Percentiles rank a stretch among this genome's conserved stretches.
These are phyloP conservation scores for Drosophila sulfurigaster DNA, from an alignment of 1,140 invertebrate genomes.

Conservation along the genomic window DNA sequence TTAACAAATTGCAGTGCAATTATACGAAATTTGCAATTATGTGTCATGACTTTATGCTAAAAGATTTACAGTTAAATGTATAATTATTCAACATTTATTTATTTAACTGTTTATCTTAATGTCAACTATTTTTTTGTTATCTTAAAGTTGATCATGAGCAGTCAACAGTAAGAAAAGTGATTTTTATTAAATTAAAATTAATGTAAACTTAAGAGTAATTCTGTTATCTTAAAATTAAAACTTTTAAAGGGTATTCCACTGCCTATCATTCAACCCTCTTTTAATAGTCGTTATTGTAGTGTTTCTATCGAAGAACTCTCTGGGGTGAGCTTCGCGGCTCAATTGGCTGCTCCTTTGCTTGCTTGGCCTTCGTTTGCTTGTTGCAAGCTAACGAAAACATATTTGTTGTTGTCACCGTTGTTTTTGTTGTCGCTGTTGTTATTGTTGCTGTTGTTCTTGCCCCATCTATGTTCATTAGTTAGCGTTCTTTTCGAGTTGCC, in stretches of 20 bases:
- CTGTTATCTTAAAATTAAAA: too few relatives aligned
- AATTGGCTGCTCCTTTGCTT: conserved; percentile 28
- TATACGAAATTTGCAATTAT: too few relatives aligned
- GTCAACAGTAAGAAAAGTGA: too few relatives aligned
- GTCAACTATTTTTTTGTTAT: too few relatives aligned
- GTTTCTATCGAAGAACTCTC: conserved; percentile 11
- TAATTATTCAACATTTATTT: too few relatives aligned
- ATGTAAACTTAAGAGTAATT: too few relatives aligned
- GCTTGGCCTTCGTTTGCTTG: conserved; percentile 15
- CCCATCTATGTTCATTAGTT: conserved; percentile 63
- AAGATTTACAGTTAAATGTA: too few relatives aligned
- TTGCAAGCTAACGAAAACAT: conserved; percentile 21
- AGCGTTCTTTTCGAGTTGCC: conserved; percentile 39
- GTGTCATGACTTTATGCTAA: too few relatives aligned
- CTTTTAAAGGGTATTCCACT: conserved; percentile 4
- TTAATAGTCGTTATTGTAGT: not conserved
- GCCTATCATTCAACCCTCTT: not conserved
- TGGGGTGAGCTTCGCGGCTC: conserved; percentile 25
- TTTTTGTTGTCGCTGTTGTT: conserved; percentile 8
- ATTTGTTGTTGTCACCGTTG: conserved; percentile 11
- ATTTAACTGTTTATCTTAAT: too few relatives aligned
- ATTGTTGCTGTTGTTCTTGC: not conserved
- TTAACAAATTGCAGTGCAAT: too few relatives aligned
- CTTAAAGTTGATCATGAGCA: too few relatives aligned
- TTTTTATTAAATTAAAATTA: too few relatives aligned